Evolutionary conservation across 2,888 invertebrate species (phyloP).

Genomic region (Lobophora halterata): DNA sequence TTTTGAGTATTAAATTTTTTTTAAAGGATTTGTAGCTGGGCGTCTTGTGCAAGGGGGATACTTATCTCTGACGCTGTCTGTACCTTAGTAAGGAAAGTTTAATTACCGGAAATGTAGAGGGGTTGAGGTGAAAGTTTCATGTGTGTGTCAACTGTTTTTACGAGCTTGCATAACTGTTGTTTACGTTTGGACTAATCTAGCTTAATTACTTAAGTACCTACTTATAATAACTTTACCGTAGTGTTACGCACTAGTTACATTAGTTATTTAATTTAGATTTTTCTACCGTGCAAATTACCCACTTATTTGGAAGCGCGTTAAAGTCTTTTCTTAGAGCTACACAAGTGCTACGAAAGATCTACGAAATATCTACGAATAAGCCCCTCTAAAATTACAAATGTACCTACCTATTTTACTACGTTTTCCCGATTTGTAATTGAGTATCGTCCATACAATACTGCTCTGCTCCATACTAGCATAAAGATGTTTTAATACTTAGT

Average conservation of each 20-base stretch:
- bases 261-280: conserved; percentile 1
- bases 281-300: conserved; percentile 5
- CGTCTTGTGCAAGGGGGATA: too few relatives aligned
- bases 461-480: too few relatives aligned
- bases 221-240: conserved; percentile 10
- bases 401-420: too few relatives aligned
- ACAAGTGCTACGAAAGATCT: neutral
- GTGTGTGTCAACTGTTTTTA: conserved; percentile 38
- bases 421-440: too few relatives aligned
- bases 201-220: too few relatives aligned
- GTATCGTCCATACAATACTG: too few relatives aligned
- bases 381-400: too few relatives aligned
- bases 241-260: conserved; percentile 16
- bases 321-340: conserved; percentile 19
- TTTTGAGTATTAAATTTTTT: too few relatives aligned
- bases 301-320: conserved; percentile 21
- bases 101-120: conserved; percentile 36
- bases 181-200: conserved; percentile 12
- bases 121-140: conserved; percentile 45
- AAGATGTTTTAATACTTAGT: too few relatives aligned
- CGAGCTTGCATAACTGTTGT: conserved; percentile 22
- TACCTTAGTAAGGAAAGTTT: conserved; percentile 38
- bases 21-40: too few relatives aligned
- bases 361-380: too few relatives aligned
- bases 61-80: too few relatives aligned